Percentiles rank a stretch among this genome's conserved stretches.
Evolutionary conservation across 2,797 vertebrate species (phyloP).

Genomic region (Platalea minor): DNA sequence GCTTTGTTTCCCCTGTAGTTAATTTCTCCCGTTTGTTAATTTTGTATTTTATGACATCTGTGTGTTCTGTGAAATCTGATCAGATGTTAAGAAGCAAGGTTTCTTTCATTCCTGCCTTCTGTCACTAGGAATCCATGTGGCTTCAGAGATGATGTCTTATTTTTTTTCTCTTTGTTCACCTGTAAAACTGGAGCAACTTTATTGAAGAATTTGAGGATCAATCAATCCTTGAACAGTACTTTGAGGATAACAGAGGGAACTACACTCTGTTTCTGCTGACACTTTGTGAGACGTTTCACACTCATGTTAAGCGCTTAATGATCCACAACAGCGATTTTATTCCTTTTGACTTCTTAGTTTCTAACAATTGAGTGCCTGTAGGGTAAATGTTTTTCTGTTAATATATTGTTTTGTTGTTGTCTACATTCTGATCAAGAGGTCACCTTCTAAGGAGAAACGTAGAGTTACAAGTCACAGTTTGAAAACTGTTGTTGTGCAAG

Average conservation of each 20-base stretch:
- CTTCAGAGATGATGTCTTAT: background rate
- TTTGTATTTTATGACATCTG: background rate
- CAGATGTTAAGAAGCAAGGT: background rate
- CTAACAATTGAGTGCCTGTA: background rate
- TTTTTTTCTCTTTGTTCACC: background rate
- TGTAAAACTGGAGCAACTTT: background rate
- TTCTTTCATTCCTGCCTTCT: background rate
- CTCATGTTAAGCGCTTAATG: background rate
- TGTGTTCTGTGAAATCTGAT: background rate
- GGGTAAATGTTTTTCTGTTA: background rate
- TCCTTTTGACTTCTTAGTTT: background rate
- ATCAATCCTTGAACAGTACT: background rate
- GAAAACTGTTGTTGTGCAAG: background rate
- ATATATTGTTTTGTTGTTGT: background rate
- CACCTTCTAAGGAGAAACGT: background rate
- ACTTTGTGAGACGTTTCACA: fast-evolving
- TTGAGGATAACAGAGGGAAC: background rate
- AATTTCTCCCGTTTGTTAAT: background rate
- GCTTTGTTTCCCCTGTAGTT: background rate
- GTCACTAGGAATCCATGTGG: background rate
- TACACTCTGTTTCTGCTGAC: background rate
- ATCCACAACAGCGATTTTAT: background rate
- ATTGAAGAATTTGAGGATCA: background rate
- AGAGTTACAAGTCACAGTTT: background rate
- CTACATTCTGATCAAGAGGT: background rate